These are phyloP conservation scores for Anabas testudineus DNA, from an alignment of 2,797 vertebrate species.

Conservation along the genomic window DNA sequence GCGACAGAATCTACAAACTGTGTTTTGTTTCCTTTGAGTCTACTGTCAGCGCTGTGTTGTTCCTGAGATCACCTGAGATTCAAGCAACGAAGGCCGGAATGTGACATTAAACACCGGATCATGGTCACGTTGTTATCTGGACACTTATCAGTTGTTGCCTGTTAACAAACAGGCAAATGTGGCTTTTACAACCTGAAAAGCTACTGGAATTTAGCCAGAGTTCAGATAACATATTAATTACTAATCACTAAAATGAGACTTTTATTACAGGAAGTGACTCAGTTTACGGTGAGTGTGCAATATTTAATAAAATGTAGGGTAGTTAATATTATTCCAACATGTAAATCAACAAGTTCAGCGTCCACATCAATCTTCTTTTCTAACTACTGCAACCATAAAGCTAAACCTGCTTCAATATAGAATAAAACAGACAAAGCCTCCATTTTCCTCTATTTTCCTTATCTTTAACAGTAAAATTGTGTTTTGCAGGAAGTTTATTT, in stretches of 20 bases:
- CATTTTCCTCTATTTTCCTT: no score
- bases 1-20: no score
- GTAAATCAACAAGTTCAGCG: not conserved
- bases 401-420: no score
- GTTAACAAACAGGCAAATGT: no score
- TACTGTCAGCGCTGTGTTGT: no score
- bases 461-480: no score
- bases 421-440: no score
- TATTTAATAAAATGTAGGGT: not conserved
- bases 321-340: not conserved
- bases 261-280: not conserved
- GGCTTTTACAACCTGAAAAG: no score
- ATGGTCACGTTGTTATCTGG: conserved; percentile 10
- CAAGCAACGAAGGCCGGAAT: not conserved
- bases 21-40: not conserved
- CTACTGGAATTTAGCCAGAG: not conserved
- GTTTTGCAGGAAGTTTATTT: no score
- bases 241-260: not conserved
- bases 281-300: no score
- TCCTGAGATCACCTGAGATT: conserved; percentile 29
- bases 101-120: not conserved
- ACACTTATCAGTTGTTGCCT: not conserved
- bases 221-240: not conserved
- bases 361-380: no score
- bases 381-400: no score